These are phyloP conservation scores for Euproctis similis DNA, from an alignment of 2,888 invertebrate genomes.

Conservation along the genomic window DNA sequence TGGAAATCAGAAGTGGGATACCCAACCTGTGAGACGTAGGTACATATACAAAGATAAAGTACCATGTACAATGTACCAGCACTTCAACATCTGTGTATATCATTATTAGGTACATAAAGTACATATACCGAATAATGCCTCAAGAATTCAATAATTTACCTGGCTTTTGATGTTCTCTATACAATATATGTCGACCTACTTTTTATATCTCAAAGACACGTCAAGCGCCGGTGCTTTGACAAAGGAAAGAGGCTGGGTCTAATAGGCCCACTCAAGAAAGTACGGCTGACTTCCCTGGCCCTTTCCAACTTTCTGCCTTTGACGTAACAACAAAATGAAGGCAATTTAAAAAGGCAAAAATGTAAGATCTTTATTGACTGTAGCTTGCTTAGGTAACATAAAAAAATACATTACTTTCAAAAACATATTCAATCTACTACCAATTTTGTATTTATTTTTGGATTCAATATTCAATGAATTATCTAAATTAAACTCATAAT, in stretches of 20 bases:
- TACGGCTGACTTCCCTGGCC: slow-evolving; percentile 39
- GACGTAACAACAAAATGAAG: slow-evolving; percentile 52
- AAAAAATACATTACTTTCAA: too few relatives aligned
- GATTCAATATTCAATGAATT: too few relatives aligned
- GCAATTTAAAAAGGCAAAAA: slow-evolving; percentile 56
- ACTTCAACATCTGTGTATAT: too few relatives aligned
- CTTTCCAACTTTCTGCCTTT: slow-evolving; percentile 39
- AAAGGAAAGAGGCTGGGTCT: slow-evolving; percentile 61
- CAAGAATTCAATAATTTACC: slow-evolving; percentile 16
- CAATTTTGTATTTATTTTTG: too few relatives aligned
- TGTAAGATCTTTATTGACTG: not conserved
- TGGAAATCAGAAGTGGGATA: too few relatives aligned
- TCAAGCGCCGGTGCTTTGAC: slow-evolving; percentile 44
- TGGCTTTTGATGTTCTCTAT: slow-evolving; percentile 57
- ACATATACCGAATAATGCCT: slow-evolving; percentile 15
- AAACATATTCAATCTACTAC: too few relatives aligned
- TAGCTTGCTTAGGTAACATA: not conserved
- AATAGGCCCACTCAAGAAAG: slow-evolving; percentile 61
- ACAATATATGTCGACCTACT: slow-evolving; percentile 55
- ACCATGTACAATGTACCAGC: too few relatives aligned
- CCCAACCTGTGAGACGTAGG: too few relatives aligned
- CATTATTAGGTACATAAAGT: slow-evolving; percentile 20
- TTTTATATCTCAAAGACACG: slow-evolving; percentile 71
- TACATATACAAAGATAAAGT: too few relatives aligned
- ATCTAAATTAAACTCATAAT: too few relatives aligned